Conservation (phyloP, 2,113 vertebrate genomes). For the Tamias sibiricus region DNA sequence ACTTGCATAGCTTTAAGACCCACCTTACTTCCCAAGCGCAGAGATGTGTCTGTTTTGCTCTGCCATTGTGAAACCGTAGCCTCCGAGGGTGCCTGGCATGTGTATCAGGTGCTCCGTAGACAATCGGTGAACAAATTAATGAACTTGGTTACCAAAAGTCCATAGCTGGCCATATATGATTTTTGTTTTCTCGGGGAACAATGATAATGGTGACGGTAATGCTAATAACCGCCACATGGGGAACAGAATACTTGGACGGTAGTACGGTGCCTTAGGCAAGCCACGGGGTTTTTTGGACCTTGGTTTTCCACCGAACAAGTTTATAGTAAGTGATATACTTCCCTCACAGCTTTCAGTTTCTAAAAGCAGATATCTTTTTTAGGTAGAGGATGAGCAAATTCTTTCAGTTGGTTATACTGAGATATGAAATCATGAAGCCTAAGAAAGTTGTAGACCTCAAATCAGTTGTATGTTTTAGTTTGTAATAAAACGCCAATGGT, state of each 20-base stretch:
- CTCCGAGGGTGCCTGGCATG: neutral
- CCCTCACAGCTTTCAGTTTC: neutral
- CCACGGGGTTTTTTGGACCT: neutral
- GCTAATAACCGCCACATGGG: neutral
- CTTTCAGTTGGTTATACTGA: neutral
- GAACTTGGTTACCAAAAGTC: neutral
- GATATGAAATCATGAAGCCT: neutral
- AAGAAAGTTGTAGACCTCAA: neutral
- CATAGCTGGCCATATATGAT: accelerated
- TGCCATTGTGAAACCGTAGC: neutral
- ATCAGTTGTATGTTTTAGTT: neutral
- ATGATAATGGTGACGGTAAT: no score
- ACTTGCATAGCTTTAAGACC: neutral
- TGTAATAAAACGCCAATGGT: accelerated
- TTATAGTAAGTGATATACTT: neutral
- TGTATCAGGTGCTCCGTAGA: accelerated
- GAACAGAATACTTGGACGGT: neutral
- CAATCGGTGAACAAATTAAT: neutral
- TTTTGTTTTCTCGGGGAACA: neutral
- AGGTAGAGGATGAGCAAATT: neutral
- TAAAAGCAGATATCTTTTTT: neutral
- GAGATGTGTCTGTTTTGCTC: neutral
- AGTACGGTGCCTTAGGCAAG: neutral
- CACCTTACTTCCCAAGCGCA: neutral
- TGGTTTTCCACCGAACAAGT: neutral